Base-by-base conservation (phyloP, 2,113 vertebrate genomes). In the Geothlypis trichas region DNA sequence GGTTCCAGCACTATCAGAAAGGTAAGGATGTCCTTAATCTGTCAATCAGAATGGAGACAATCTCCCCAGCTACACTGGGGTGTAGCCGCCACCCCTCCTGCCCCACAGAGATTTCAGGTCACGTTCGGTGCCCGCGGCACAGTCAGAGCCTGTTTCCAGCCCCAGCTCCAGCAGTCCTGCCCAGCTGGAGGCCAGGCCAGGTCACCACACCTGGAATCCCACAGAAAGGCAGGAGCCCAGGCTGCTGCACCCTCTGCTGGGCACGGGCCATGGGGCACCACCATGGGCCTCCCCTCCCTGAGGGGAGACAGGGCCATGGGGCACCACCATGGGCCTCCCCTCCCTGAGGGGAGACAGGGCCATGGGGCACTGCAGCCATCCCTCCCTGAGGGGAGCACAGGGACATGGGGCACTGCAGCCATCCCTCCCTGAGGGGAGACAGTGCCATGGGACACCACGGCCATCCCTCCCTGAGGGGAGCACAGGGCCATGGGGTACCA, bases 121-220 rank as follows among this genome's bases (percentile, higher is more conserved):
- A 7, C 6, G 0, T 30, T 67, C 1, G 2, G 2, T 37, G 20
- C 4, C 52, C 2, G 0, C 22, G 0, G 0, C 63, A 49, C 13
- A 47, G 21, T 20, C n/a, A n/a, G 37, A 66, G 58, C n/a, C 1
- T 0, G 24, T 19, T 42, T 30, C 28, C 41, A 47, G 39, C 59
- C 51, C 71, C 42, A 51, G 4, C 6, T 77, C 13, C 17, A 66
- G 23, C 72, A 79, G 23, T 42, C 12, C 57, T 68, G 71, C 47
- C 41, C 30, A 12, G 23, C 30, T 33, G 54, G 72, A 23, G 33
- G 4, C 62, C 68, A 52, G 61, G 0, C 15, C 42, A 35, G 55
- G 62, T 66, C 61, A 27, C 0, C 41, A 23, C 33, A 46, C 30
- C 24, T 52, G 52, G 42, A 41, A 14, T 9, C 13, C 33, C 49